Evolutionary conservation across 2,888 invertebrate genomes (phyloP), one percentile per base, ranked within the genome.

Genomic region (Eumerus sabulonum): DNA sequence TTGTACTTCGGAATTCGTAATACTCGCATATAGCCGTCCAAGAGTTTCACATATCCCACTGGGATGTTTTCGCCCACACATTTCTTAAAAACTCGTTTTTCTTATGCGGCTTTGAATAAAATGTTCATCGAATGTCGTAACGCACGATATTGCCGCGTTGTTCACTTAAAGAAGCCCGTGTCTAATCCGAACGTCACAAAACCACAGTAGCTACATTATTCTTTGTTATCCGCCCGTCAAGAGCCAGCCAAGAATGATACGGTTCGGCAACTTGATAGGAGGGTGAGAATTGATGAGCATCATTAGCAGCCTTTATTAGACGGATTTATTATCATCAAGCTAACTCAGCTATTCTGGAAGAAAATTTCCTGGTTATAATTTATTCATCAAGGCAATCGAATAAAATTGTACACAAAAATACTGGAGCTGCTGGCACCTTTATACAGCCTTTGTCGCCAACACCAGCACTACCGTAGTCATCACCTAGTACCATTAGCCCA

Each of bases 251-350:
- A 44, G n/a, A n/a, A n/a, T n/a, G n/a, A n/a, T n/a, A n/a, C n/a
- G n/a, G n/a, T n/a, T n/a, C n/a, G n/a, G 54, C 17, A 5, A 44
- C 11, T 14, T 35, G 16, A 14, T 35, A 48, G 42, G 68, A 45
- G 45, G n/a, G 63, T 59, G 47, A 36, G 48, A 74, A 79, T 79
- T 79, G 68, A 79, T 79, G 79, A 74, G 74, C 56, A 70, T 51
- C 79, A 79, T 79, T 74, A 79, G 74, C 79, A 79, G 68, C 74
- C 68, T 79, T 79, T 79, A 79, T 74, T 79, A 79, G 79, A 70
- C 53, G 70, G 68, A 79, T 79, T 79, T 74, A 79, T 79, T 79
- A 74, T 74, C 79, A 74, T 79, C 74, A 70, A 64, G 74, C 68
- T 68, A 74, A 74, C 68, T 66, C 73, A 72, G 68, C 77, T 73